Evolutionary conservation across 1,140 invertebrate species (phyloP).

Genomic region (Drosophila seguyi): DNA sequence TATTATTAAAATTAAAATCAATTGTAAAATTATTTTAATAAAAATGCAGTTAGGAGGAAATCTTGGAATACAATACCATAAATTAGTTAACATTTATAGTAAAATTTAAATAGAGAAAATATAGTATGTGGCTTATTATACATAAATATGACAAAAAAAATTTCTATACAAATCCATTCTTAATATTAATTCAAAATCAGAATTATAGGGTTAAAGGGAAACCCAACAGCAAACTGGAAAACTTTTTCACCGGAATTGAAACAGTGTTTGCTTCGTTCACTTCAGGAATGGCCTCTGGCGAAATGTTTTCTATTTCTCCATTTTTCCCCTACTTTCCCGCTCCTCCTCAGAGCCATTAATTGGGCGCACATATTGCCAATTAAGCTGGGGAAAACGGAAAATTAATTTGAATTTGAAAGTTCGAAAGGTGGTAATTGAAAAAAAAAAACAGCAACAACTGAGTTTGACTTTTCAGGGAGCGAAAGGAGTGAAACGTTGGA

Average conservation of each 20-base stretch:
- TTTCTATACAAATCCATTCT: background rate
- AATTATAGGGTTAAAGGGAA: conserved; percentile 9
- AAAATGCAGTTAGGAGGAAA: no score
- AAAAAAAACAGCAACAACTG: conserved; percentile 8
- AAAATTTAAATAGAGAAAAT: background rate
- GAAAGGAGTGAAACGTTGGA: background rate
- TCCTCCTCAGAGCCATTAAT: conserved; percentile 57
- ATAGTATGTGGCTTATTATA: background rate
- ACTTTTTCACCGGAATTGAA: conserved; percentile 58
- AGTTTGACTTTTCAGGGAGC: conserved; percentile 37
- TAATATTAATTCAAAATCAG: background rate
- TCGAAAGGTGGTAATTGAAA: conserved; percentile 73
- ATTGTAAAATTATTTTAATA: background rate
- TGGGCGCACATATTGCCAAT: conserved; percentile 79
- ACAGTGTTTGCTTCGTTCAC: conserved; percentile 43
- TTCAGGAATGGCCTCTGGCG: conserved; percentile 34
- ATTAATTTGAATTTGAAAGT: conserved; percentile 75
- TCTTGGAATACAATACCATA: no score
- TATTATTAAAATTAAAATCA: background rate
- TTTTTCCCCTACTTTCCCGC: conserved; percentile 38
- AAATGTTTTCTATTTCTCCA: conserved; percentile 22
- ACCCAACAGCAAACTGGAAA: conserved; percentile 23
- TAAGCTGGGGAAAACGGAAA: conserved; percentile 76
- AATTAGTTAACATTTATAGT: no score
- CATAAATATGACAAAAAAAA: background rate